Evolutionary conservation across 2,797 vertebrate genomes (phyloP), one percentile per base, ranked within the genome.

Genomic region (Pristis pectinata): DNA sequence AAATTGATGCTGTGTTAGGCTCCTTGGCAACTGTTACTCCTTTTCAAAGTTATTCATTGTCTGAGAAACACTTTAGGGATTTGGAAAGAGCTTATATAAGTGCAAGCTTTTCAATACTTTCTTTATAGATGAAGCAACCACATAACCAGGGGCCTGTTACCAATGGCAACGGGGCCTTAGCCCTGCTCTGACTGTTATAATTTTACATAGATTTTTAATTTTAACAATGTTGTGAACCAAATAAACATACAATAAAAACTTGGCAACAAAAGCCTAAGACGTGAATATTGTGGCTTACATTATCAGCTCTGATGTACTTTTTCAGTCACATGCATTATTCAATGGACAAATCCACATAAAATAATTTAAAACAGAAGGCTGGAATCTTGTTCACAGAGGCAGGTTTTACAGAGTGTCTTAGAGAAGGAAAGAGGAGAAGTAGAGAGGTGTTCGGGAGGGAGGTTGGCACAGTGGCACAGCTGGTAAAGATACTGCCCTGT

Each of bases 161-260:
- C 87, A 91, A 41, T 41, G 19, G 87, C 87, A 91, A 91, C 61
- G 1, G 37, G n/a, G 91, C 4, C 64, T 41, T 24, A 64, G 91
- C 87, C n/a, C n/a, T 89, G 11, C 27, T 59, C 27, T 37, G 44
- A 24, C 17, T 34, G 83, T 3, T 61, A n/a, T 87, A n/a, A 19
- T 89, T 59, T 61, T 89, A 61, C 13, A 89, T 61, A 61, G 85
- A 89, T 89, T 61, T 89, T 34, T n/a, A 89, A n/a, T 22, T 89
- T 61, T 34, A 61, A 89, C 30, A 22, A 34, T 34, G 11, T 61
- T 79, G 15, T 17, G 15, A 41, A 41, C n/a, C 53, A 64, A 24
- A 17, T 61, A 61, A 24, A 22, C 22, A 17, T 24, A 91, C 37
- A 19, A 4, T 67, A 41, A 91, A 37, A 8, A 22, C 7, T 91